These are phyloP conservation scores for Aphelinus certus DNA, from an alignment of 1,140 invertebrate genomes.

Conservation along the genomic window DNA sequence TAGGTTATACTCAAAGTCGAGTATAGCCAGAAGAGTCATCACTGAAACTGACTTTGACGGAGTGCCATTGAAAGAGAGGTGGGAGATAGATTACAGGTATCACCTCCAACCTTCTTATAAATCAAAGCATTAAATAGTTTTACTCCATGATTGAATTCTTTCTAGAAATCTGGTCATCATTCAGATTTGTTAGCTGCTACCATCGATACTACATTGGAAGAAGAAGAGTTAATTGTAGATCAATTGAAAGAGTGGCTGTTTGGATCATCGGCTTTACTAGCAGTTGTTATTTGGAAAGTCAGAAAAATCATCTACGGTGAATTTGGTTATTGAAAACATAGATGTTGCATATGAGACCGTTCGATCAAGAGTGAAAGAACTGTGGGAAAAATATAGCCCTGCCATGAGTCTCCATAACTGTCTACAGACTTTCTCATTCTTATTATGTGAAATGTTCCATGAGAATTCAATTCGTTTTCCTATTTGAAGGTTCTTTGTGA, in stretches of 20 bases:
- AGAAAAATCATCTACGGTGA: slow-evolving; percentile 65
- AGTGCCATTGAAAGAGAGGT: slow-evolving; percentile 85
- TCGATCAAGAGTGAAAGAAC: slow-evolving; percentile 67
- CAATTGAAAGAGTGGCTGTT: slow-evolving; percentile 87
- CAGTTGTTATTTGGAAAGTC: slow-evolving; percentile 65
- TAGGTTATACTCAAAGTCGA: too few species aligned
- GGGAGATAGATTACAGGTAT: slow-evolving; percentile 80
- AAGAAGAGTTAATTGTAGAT: slow-evolving; percentile 84
- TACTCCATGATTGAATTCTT: slow-evolving; percentile 43
- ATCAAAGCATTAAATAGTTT: slow-evolving; percentile 31
- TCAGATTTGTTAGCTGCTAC: slow-evolving; percentile 82
- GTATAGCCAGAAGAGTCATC: too few species aligned
- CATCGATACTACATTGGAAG: slow-evolving; percentile 80
- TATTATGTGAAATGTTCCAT: too few species aligned
- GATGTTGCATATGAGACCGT: slow-evolving; percentile 76
- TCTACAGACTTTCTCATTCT: too few species aligned
- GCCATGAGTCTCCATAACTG: slow-evolving; percentile 62
- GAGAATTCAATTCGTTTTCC: too few species aligned
- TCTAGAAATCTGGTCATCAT: slow-evolving; percentile 73
- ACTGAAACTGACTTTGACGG: slow-evolving; percentile 63
- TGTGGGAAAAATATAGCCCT: slow-evolving; percentile 75
- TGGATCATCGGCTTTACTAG: slow-evolving; percentile 78
- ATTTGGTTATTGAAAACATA: slow-evolving; percentile 71
- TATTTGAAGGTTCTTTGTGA: too few species aligned
- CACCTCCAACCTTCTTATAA: background rate